Evolutionary conservation across 2,888 invertebrate genomes (phyloP).

Genomic region (Prosopocoilus inquinatus): DNA sequence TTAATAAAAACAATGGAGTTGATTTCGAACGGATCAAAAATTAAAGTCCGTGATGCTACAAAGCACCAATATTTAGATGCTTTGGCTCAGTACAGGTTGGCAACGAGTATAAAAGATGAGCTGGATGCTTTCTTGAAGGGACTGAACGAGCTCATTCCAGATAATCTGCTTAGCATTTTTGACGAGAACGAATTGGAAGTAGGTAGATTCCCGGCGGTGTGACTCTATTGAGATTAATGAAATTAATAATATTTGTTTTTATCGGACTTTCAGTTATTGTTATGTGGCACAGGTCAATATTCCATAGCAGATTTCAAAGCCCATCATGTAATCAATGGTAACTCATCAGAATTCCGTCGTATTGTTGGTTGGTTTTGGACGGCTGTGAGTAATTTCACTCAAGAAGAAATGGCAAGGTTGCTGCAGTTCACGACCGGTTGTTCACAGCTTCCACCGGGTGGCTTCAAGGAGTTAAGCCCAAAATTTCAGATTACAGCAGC

Average conservation of each 20-base stretch:
- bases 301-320: slow-evolving; percentile 86
- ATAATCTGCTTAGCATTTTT: slow-evolving; percentile 89
- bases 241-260: slow-evolving; percentile 35
- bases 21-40: slow-evolving; percentile 76
- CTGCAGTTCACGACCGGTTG: slow-evolving; percentile 93
- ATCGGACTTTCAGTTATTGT: slow-evolving; percentile 66
- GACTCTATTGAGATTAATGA: slow-evolving; percentile 1
- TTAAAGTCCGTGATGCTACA: slow-evolving; percentile 70
- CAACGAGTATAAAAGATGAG: slow-evolving; percentile 78
- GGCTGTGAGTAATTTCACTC: slow-evolving; percentile 82
- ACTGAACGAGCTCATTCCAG: slow-evolving; percentile 86
- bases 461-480: slow-evolving; percentile 85
- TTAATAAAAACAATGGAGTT: slow-evolving; percentile 77
- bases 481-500: slow-evolving; percentile 90
- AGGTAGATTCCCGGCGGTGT: slow-evolving; percentile 36
- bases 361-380: slow-evolving; percentile 91
- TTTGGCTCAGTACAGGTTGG: slow-evolving; percentile 84
- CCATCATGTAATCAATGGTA: slow-evolving; percentile 82
- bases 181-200: slow-evolving; percentile 96
- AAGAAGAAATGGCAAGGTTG: slow-evolving; percentile 88
- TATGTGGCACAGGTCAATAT: slow-evolving; percentile 93
- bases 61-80: slow-evolving; percentile 85
- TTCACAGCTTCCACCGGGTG: slow-evolving; percentile 87
- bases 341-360: slow-evolving; percentile 77
- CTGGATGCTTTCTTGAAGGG: slow-evolving; percentile 87